phyloP scores from a whole-genome alignment of 2,888 invertebrate species.

The Apotomis betuletana region DNA sequence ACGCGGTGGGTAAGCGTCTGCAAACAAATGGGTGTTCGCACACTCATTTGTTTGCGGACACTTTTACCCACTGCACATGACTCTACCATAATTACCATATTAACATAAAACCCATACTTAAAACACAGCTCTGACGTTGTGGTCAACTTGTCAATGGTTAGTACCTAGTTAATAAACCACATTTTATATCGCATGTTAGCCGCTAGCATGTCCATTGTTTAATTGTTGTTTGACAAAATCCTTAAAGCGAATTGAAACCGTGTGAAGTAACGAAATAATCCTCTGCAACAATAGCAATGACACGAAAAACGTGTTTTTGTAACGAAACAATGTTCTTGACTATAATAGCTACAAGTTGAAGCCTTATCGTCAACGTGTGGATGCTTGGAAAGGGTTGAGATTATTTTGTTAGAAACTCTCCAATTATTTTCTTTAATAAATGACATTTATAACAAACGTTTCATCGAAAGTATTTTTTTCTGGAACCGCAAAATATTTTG shows the following conservation, averaged over 20 bases:
- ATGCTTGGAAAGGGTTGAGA: background rate
- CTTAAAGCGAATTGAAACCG: slow-evolving; percentile 32
- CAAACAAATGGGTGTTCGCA: no score
- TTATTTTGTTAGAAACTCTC: background rate
- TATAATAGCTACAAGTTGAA: background rate
- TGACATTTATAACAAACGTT: no score
- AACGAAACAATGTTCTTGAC: slow-evolving; percentile 23
- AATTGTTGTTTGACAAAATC: slow-evolving; percentile 33
- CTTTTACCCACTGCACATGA: no score
- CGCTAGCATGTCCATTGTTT: slow-evolving; percentile 27
- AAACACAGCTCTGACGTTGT: no score
- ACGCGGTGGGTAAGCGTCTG: no score
- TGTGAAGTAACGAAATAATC: slow-evolving; percentile 28
- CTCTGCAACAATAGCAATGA: slow-evolving; percentile 27
- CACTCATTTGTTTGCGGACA: no score
- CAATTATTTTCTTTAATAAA: no score
- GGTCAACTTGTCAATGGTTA: background rate
- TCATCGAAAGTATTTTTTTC: no score
- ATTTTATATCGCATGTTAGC: slow-evolving; percentile 11
- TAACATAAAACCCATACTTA: no score
- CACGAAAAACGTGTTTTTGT: slow-evolving; percentile 27
- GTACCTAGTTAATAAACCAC: slow-evolving; percentile 4
- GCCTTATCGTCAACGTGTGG: background rate
- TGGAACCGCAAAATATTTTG: no score
- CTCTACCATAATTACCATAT: no score